phyloP scores from a whole-genome alignment of 2,888 invertebrate species.

The Lapara coniferarum region DNA sequence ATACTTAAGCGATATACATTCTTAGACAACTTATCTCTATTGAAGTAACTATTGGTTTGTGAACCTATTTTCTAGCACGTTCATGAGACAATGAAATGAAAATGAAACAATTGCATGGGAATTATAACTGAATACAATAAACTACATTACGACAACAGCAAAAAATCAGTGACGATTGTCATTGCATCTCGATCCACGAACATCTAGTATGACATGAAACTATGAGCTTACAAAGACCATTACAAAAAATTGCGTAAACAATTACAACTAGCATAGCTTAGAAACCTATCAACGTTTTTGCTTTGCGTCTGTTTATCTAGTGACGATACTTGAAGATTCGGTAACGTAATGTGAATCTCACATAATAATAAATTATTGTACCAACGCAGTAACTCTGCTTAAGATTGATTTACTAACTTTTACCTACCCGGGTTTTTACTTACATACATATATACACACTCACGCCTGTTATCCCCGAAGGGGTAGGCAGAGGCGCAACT shows the following conservation, averaged over 20 bases:
- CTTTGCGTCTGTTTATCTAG: not conserved
- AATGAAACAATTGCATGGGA: conserved; percentile 14
- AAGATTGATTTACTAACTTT: too few species aligned
- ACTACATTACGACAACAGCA: not conserved
- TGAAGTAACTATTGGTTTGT: too few species aligned
- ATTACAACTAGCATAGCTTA: not conserved
- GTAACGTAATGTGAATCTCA: too few species aligned
- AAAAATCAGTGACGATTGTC: conserved; percentile 1
- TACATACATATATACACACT: too few species aligned
- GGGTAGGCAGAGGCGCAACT: too few species aligned
- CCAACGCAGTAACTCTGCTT: too few species aligned
- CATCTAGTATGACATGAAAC: not conserved
- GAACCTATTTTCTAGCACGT: too few species aligned
- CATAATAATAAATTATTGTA: too few species aligned
- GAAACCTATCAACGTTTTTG: not conserved
- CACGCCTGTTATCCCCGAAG: too few species aligned
- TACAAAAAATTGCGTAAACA: not conserved
- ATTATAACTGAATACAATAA: conserved; percentile 9
- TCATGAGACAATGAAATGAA: not conserved
- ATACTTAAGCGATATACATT: too few species aligned
- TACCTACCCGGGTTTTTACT: too few species aligned
- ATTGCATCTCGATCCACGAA: conserved; percentile 2
- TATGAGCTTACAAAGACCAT: conserved; percentile 3
- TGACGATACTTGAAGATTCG: not conserved
- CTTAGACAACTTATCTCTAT: too few species aligned